Base-by-base conservation (phyloP, 23 tunicate genomes). In the Ascidia mentula region DNA sequence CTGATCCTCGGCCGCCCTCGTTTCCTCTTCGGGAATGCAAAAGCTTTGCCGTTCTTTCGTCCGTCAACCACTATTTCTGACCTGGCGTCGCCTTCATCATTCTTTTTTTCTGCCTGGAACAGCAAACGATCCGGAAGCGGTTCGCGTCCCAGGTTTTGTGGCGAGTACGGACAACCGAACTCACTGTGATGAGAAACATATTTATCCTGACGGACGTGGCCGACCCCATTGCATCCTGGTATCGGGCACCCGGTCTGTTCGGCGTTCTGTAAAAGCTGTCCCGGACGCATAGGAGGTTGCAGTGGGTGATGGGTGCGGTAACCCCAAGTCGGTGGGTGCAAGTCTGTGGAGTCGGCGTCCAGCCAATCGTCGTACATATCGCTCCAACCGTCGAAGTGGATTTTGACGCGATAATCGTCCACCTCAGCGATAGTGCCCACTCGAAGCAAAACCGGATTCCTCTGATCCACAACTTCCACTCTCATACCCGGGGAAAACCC, bases 351-450 rank as follows among this genome's bases (percentile, higher is more conserved):
- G 79, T 91, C 97, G 0, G 86, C 84, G 71, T 86, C 90, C 28
- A 77, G 32, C 90, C 90, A 86, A 38, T 91, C 78, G 77, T 91
- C 97, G 42, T 40, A 86, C 18, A 72, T 72, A 3, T 75, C 70
- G 70, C 74, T 60, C 97, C 90, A 85, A 15, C 90, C 97, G 46
- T 91, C 97, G 72, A 85, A 91, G 46, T 91, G 97, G 38, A 91
- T 70, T 72, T 86, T 86, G 22, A 91, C 77, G 38, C 77, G 76
- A n/a, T 31, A 37, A 1, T 77, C 72, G n/a, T 59, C 82, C 15
- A 75, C 77, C 7, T 91, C 90, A 4, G 73, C 40, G 0, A 91
- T 79, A 40, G 90, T 69, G 32, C 87, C 97, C 32, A 91, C 90
- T 60, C 97, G 73, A 26, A 91, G 59, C 34, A 91, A 38, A 6